Conservation (phyloP, 2,797 vertebrate genomes). For the Darevskia nairensis region DNA sequence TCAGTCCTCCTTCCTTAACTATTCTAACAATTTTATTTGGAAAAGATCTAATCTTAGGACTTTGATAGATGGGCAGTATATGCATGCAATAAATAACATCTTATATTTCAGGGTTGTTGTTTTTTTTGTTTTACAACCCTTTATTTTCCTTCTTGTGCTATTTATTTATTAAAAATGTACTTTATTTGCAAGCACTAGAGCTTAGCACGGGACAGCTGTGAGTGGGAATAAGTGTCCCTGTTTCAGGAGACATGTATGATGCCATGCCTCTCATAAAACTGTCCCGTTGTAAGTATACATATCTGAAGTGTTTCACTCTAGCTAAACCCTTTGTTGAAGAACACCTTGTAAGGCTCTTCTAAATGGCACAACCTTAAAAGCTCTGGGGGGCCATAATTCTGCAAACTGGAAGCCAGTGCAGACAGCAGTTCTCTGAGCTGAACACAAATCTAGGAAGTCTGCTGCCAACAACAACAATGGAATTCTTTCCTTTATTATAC, state of each 20-base stretch:
- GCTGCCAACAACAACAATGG: conserved; percentile 35
- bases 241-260: conserved; percentile 24
- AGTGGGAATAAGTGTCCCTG: not conserved
- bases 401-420: conserved; percentile 26
- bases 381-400: not conserved
- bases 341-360: conserved; percentile 31
- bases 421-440: conserved; percentile 28
- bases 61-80: too few species aligned
- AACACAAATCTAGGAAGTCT: not conserved
- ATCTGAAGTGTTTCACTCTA: conserved; percentile 33
- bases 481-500: conserved; percentile 12
- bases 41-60: not conserved
- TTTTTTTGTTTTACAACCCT: conserved; percentile 34
- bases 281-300: not conserved
- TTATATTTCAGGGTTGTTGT: conserved; percentile 54
- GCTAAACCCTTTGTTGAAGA: conserved; percentile 40
- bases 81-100: conserved; percentile 12
- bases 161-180: conserved; percentile 36
- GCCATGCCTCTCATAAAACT: conserved; percentile 33
- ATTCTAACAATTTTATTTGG: not conserved
- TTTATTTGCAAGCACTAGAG: conserved; percentile 38
- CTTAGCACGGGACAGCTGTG: conserved; percentile 14
- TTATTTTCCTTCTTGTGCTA: not conserved
- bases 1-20: not conserved
- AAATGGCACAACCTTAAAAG: conserved; percentile 52